Base-by-base conservation (phyloP, 2,888 invertebrate species). In the Lycaena phlaeas region DNA sequence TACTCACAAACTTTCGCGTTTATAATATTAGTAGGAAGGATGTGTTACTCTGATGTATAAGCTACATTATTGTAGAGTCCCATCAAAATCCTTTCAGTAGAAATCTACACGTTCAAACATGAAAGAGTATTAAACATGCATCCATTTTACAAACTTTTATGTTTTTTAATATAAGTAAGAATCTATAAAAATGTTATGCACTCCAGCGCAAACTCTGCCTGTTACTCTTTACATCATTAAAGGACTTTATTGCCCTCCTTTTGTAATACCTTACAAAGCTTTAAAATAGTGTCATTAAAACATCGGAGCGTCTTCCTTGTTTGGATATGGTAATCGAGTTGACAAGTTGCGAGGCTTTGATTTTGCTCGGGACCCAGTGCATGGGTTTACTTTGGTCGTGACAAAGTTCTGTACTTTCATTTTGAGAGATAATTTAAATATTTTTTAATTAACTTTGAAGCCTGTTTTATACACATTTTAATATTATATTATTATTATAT, bases 301-400 rank as follows among this genome's bases (percentile, higher is more conserved):
- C 71, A 66, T 62, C 54, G 68, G 48, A 68, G 68, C 67, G 69
- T 70, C 77, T 72, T 74, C 62, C 68, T 64, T 63, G 82, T 81
- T 81, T 81, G 79, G 75, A 73, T 81, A 81, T 82, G 82, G 63
- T 69, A 81, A 82, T 81, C 63, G 66, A 70, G 72, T 71, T 73
- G 76, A 75, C 75, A 75, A 79, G 71, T 77, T 77, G 61, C 57
- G 58, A 62, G 62, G 69, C 77, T 77, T 76, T 78, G 76, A 78
- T 79, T 81, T 59, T 59, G 62, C 62, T 57, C 54, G 56, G 61
- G 59, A 60, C 66, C 56, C 56, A 49, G 51, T 53, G 54, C 70
- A 70, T 61, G 48, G 53, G 69, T 77, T 81, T 74, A 68, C 76
- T 77, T 68, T 71, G 60, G 46, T 70, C 68, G 66, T 68, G 59